These are phyloP conservation scores for Solenodon paradoxus DNA, from an alignment of 2,113 vertebrate species.

Conservation along the genomic window DNA sequence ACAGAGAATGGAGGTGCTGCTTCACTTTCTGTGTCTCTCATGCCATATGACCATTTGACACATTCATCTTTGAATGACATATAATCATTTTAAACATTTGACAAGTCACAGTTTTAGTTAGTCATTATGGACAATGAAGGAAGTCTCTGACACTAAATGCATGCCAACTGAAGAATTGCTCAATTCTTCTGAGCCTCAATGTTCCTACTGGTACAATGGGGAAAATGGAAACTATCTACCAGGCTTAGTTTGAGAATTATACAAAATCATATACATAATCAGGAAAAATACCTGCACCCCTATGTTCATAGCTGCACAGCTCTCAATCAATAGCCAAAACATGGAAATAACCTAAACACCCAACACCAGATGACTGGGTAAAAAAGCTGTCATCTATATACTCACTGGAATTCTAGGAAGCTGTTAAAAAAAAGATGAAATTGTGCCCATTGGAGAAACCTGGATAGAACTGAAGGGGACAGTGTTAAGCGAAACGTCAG, in stretches of 20 bases:
- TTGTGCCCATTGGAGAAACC: too few species aligned
- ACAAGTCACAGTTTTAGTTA: background rate
- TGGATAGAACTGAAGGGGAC: too few species aligned
- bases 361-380: too few species aligned
- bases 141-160: background rate
- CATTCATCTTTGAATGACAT: background rate
- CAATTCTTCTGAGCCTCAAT: background rate
- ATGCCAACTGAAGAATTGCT: rapidly evolving
- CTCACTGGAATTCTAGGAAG: too few species aligned
- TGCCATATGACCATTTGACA: background rate
- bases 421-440: too few species aligned
- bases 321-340: too few species aligned
- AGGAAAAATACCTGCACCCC: too few species aligned
- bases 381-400: too few species aligned
- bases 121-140: background rate
- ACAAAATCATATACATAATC: background rate
- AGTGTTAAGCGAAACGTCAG: too few species aligned
- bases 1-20: background rate
- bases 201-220: background rate
- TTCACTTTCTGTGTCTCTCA: background rate
- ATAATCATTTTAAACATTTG: background rate
- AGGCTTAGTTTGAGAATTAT: background rate
- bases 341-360: too few species aligned
- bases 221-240: background rate
- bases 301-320: too few species aligned